phyloP scores from a whole-genome alignment of 1,140 invertebrate species.

The Semibalanus balanoides region DNA sequence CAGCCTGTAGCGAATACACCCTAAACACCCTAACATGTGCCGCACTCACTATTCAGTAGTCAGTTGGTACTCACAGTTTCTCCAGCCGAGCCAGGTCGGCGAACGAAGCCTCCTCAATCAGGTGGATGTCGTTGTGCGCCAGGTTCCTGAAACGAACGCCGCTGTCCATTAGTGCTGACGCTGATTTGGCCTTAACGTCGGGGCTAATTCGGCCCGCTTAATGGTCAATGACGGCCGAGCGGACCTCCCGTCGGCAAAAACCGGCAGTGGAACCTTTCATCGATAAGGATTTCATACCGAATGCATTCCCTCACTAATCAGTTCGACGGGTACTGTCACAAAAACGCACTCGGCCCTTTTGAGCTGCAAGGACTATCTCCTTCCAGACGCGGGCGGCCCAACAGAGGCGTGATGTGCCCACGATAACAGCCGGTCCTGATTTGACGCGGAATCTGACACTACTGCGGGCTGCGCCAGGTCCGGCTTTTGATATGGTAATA shows the following conservation, averaged over 20 bases:
- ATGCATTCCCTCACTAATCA: not conserved
- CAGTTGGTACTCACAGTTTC: not conserved
- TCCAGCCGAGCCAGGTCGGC: not conserved
- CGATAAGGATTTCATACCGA: not conserved
- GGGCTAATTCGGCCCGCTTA: not conserved
- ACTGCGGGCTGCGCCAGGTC: not conserved
- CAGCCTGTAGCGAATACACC: no score
- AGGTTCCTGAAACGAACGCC: not conserved
- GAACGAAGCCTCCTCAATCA: not conserved
- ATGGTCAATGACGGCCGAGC: not conserved
- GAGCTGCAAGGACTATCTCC: no score
- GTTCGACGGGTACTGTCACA: not conserved
- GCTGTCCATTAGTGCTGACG: not conserved
- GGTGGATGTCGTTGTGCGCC: not conserved
- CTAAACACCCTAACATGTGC: no score
- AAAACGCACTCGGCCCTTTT: not conserved
- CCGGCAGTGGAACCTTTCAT: not conserved
- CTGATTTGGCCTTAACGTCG: not conserved
- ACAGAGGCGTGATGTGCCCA: no score
- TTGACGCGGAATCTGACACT: not conserved
- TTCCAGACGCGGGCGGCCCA: no score
- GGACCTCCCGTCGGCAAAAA: not conserved
- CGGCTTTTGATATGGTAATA: not conserved
- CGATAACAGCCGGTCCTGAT: no score
- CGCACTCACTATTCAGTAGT: no score